These are phyloP conservation scores for Butorides virescens DNA, from an alignment of 2,113 vertebrate genomes.

Conservation along the genomic window DNA sequence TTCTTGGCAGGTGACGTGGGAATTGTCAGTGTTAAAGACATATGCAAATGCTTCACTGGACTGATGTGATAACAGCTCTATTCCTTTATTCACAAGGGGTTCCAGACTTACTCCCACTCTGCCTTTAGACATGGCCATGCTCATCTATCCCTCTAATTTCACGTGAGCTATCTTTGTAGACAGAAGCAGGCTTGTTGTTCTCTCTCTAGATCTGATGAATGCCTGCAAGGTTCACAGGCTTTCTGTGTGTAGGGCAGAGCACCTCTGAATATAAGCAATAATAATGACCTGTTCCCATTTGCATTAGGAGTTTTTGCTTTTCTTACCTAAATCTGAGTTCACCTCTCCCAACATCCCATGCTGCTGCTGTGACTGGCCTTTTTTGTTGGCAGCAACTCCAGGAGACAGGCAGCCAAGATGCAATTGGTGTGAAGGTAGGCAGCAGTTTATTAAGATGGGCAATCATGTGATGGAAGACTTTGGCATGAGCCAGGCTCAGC, in stretches of 20 bases:
- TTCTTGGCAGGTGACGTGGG: background rate
- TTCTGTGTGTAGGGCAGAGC: background rate
- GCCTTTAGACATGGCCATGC: background rate
- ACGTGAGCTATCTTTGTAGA: background rate
- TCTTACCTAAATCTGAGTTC: background rate
- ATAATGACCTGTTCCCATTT: background rate
- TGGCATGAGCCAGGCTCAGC: background rate
- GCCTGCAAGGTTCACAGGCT: background rate
- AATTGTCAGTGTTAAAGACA: background rate
- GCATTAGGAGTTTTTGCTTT: background rate
- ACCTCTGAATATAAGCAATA: background rate
- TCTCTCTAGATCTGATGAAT: background rate
- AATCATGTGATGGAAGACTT: background rate
- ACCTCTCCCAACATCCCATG: background rate
- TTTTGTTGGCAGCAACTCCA: background rate
- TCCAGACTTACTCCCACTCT: background rate
- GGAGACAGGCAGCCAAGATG: background rate
- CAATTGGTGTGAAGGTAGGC: background rate
- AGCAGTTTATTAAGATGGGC: background rate
- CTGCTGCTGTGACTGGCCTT: background rate
- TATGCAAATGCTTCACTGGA: background rate
- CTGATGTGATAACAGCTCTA: background rate
- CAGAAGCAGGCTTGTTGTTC: background rate
- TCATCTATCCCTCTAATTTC: background rate
- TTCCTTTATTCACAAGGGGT: background rate